A percentile compares a stretch with the other conserved stretches of the same genome.
These are phyloP conservation scores for Schizothorax lantsangensis DNA, from an alignment of 2,797 vertebrate species.

Conservation along the genomic window DNA sequence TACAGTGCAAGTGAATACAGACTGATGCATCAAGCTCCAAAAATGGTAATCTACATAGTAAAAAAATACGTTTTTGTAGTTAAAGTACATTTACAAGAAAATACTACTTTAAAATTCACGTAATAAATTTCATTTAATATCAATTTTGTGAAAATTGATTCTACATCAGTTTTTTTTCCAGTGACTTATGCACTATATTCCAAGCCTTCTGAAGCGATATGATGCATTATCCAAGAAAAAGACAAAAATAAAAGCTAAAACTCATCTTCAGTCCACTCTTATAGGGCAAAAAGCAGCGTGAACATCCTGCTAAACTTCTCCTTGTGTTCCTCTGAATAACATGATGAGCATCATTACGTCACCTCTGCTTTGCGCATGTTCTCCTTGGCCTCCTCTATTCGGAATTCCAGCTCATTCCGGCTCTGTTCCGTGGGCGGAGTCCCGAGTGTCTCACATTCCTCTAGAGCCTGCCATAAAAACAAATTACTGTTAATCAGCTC, in stretches of 20 bases:
- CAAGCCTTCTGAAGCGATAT: neutral
- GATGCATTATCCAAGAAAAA: neutral
- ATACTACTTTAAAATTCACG: neutral
- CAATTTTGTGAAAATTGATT: neutral
- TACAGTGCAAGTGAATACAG: neutral
- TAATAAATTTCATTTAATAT: neutral
- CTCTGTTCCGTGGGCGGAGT: constrained; percentile 87
- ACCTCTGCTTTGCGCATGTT: constrained; percentile 96
- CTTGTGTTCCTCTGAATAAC: neutral
- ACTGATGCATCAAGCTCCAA: neutral
- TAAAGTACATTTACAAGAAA: neutral
- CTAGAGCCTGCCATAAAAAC: constrained; percentile 80
- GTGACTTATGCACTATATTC: neutral
- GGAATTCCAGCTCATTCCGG: constrained; percentile 90
- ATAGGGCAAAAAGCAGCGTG: neutral
- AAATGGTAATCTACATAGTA: neutral
- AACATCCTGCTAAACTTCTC: neutral
- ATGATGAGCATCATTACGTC: neutral
- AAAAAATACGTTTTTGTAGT: neutral
- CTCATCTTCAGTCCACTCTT: neutral
- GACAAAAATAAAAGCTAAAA: neutral
- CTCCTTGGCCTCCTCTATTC: constrained; percentile 93
- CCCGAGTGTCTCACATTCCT: constrained; percentile 91
- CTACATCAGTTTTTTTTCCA: neutral
- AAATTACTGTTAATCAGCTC: constrained; percentile 19